A percentile compares a stretch with the other conserved stretches of the same genome.
Evolutionary conservation across 2,113 vertebrate species (phyloP).

Genomic region (Gila orcuttii): DNA sequence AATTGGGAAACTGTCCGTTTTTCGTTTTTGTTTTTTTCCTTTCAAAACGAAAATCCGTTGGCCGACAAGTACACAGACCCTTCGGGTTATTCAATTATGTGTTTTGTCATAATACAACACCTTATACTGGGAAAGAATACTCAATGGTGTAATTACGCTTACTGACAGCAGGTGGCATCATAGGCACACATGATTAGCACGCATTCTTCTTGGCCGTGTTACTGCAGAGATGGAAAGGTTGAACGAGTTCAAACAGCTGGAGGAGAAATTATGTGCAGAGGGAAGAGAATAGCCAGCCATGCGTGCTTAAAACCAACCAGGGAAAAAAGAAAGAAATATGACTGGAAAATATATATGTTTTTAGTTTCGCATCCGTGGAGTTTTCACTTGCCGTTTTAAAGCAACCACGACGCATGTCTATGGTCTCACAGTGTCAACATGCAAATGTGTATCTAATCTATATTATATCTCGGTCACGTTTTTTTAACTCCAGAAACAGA

Average conservation of each 20-base stretch:
- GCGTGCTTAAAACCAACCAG: constrained; percentile 31
- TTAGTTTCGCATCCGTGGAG: not conserved
- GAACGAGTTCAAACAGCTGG: constrained; percentile 56
- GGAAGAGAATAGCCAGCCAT: constrained; percentile 36
- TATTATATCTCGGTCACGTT: not conserved
- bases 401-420: not conserved
- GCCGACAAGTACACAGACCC: too few relatives aligned
- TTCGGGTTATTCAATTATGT: not conserved
- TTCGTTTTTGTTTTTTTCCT: too few relatives aligned
- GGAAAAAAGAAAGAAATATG: not conserved
- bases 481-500: not conserved
- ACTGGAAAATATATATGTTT: not conserved
- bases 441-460: not conserved
- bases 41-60: too few relatives aligned
- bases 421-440: not conserved
- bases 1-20: too few relatives aligned
- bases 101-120: not conserved
- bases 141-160: not conserved
- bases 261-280: constrained; percentile 44
- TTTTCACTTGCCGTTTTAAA: constrained; percentile 16
- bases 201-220: not conserved
- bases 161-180: constrained; percentile 36
- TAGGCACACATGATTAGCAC: not conserved
- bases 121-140: not conserved
- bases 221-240: constrained; percentile 40